phyloP scores from a whole-genome alignment of 2,797 vertebrate genomes.

The Microhierax caerulescens region DNA sequence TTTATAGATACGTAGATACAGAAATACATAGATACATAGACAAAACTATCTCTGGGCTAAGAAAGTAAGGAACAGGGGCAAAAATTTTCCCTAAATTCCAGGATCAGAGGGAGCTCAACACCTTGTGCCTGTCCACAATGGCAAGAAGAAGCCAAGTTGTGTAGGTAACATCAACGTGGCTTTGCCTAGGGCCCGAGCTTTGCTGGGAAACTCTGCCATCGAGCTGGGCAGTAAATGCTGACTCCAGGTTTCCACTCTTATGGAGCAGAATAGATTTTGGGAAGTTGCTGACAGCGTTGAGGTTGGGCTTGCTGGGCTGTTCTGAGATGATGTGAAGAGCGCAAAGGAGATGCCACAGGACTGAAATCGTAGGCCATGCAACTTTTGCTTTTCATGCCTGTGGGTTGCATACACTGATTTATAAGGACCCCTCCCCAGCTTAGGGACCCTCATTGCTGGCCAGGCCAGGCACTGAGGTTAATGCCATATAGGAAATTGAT shows the following conservation, averaged over 20 bases:
- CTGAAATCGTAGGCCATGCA: background rate
- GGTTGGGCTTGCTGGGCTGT: background rate
- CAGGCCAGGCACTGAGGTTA: background rate
- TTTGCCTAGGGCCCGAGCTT: background rate
- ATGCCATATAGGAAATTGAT: background rate
- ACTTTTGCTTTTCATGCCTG: background rate
- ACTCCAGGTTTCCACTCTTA: background rate
- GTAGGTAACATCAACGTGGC: background rate
- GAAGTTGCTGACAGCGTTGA: background rate
- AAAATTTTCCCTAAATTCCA: background rate
- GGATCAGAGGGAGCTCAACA: background rate
- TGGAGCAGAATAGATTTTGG: background rate
- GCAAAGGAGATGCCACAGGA: background rate
- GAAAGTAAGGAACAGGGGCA: background rate
- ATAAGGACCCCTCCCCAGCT: background rate
- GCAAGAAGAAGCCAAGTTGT: background rate
- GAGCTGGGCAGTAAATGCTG: background rate
- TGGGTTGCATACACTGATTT: background rate
- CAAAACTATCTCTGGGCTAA: background rate
- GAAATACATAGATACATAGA: background rate
- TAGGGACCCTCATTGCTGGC: background rate
- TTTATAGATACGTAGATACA: background rate
- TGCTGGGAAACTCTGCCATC: background rate
- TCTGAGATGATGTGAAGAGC: background rate
- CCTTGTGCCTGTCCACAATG: background rate